Evolutionary conservation across 2,113 vertebrate genomes (phyloP), one percentile per base, ranked within the genome.

Genomic region (Equus quagga): DNA sequence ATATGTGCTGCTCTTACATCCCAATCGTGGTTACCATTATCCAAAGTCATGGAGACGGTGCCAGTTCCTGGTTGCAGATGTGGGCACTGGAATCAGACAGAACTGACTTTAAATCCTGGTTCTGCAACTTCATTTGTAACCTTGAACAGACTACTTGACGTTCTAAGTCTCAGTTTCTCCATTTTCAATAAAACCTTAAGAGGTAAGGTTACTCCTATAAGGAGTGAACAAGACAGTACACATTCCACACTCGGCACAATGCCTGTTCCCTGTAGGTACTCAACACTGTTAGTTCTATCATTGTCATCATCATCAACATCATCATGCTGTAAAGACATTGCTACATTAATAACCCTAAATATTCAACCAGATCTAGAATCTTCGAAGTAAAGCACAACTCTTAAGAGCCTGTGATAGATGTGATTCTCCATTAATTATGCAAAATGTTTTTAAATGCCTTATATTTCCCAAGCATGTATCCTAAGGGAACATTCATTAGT

Each of bases 381-480:
- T 87, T 92, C 23, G 62, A 60, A 82, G 72, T 75, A 62, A 76
- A 94, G 31, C 19, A 56, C 49, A 84, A 17, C 46, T n/a, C 31
- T 44, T 49, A 41, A 46, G 28, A 64, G 56, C 49, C 23, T 44
- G 4, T 54, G 15, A 73, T 44, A 62, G 31, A 82, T 75, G 14
- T 90, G 28, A 89, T 24, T 95, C 3, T 89, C 14, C 31, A 5
- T 62, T 72, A 69, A 46, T 33, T 58, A 70, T 15, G 26, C 31
- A 26, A 95, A 93, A 89, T n/a, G 62, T 58, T 87, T 90, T 44
- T 64, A 93, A 94, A 51, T 33, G 33, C 23, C 24, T 84, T 76
- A 1, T 85, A 51, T 65, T 91, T 70, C 75, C 82, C 44, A 91
- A 70, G 44, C 11, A 36, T 6, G 36, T 93, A 56, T 44, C 51